Percentiles rank a stretch among this genome's conserved stretches.
Evolutionary conservation across 2,797 vertebrate genomes (phyloP).

Genomic region (Myotis planiceps): DNA sequence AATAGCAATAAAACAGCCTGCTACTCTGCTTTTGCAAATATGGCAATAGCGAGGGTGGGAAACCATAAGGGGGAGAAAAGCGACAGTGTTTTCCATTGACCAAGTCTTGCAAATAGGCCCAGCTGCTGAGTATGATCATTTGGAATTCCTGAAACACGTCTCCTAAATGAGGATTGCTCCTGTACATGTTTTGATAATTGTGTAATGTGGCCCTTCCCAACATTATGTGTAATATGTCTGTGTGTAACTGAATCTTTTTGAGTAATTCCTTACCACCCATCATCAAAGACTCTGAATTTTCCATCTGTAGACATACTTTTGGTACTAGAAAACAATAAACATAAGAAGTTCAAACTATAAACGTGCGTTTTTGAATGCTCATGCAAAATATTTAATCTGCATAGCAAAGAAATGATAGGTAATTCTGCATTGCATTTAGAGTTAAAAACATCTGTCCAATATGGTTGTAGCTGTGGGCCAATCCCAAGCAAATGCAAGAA

Average conservation of each 20-base stretch:
- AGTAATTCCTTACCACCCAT: conserved; percentile 52
- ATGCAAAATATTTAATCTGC: conserved; percentile 75
- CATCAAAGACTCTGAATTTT: conserved; percentile 70
- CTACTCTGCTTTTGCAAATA: not conserved
- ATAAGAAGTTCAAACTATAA: conserved; percentile 72
- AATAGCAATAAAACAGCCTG: not conserved
- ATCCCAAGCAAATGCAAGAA: conserved; percentile 36
- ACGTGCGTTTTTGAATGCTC: conserved; percentile 65
- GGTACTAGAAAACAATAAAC: conserved; percentile 76
- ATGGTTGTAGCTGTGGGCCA: conserved; percentile 73
- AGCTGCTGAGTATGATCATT: conserved; percentile 67
- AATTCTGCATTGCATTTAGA: conserved; percentile 73
- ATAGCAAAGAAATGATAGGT: conserved; percentile 74
- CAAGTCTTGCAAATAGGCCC: conserved; percentile 48
- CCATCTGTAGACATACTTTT: conserved; percentile 77
- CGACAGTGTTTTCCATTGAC: conserved; percentile 71
- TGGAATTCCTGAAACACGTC: conserved; percentile 42
- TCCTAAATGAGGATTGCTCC: conserved; percentile 53
- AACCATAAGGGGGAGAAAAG: not conserved
- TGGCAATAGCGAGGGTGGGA: not conserved
- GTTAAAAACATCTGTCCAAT: conserved; percentile 78
- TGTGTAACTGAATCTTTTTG: conserved; percentile 64
- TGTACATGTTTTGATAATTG: conserved; percentile 46
- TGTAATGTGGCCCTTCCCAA: conserved; percentile 46
- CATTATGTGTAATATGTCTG: conserved; percentile 56